Base-by-base conservation (phyloP, 2,888 invertebrate genomes). In the Orthonevra nobilis region DNA sequence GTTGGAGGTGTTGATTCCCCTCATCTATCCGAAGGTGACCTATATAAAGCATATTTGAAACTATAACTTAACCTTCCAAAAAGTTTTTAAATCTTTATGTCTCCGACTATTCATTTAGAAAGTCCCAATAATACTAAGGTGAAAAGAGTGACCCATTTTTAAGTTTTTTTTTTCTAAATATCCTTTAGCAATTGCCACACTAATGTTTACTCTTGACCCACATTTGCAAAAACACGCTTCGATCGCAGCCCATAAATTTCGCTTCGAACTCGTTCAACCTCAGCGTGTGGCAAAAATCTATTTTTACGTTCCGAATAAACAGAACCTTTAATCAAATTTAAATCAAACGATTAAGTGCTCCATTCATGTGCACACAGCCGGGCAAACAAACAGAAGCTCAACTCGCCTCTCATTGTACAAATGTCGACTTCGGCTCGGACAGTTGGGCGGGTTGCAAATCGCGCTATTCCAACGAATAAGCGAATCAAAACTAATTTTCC, bases 401-500 rank as follows among this genome's bases (percentile, higher is more conserved):
- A 28, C 12, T 30, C 10, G 50, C 3, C 30, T 32, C 30, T 10
- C 15, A 28, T 30, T 10, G n/a, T 28, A 20, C 54, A 6, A 23
- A 2, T 0, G 9, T 7, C 12, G 23, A 40, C 19, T 17, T 7
- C 2, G 3, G 9, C 1, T 14, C 3, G 19, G 1, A 7, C 1
- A 2, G 40, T 0, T n/a, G 56, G 15, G 9, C 19, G 20, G 9
- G 7, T 48, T 32, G 50, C 23, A 30, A 68, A 36, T 46, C 58
- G 0, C 34, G 15, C 60, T 23, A 23, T 23, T 20, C 15, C 12
- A 15, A 15, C 48, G 36, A 52, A 17, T 30, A 74, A 56, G 46
- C 38, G 32, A 61, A 72, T 72, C 72, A 72, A 79, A 79, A 61
- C 61, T 68, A 73, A 79, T 79, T 79, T 79, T 79, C 36, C 79